These are phyloP conservation scores for Orthonychiurus folsomi DNA, from an alignment of 2,888 invertebrate species.

Conservation along the genomic window DNA sequence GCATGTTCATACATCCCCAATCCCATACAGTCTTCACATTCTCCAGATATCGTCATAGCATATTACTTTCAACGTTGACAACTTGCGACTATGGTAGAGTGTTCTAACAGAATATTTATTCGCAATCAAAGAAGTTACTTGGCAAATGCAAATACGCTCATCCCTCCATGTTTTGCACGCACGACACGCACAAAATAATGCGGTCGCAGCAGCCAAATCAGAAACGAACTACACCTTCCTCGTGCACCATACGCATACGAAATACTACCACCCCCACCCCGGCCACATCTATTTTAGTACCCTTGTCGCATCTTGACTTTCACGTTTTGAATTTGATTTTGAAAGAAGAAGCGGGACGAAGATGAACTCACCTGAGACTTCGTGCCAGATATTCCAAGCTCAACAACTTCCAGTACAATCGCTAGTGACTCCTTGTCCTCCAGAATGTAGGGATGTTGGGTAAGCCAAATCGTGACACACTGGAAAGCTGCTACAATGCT, in stretches of 20 bases:
- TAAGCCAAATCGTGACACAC: conserved; percentile 84
- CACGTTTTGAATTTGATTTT: background rate
- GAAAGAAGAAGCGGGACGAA: background rate
- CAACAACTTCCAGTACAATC: conserved; percentile 90
- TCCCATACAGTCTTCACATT: background rate
- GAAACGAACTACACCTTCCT: background rate
- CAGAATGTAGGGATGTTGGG: conserved; percentile 78
- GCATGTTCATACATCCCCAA: background rate
- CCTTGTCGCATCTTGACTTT: background rate
- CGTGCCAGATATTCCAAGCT: conserved; percentile 92
- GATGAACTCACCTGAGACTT: conserved; percentile 56
- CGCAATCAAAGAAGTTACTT: too few species aligned
- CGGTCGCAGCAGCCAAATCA: background rate
- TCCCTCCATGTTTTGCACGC: background rate
- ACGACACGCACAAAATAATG: background rate
- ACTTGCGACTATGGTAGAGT: background rate
- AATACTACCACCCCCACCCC: too few species aligned
- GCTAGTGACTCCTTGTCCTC: conserved; percentile 86
- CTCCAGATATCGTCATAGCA: background rate
- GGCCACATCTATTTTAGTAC: background rate
- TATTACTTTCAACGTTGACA: background rate
- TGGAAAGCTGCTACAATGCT: conserved; percentile 87
- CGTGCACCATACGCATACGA: background rate
- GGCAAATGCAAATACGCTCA: background rate
- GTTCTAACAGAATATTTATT: background rate